These are phyloP conservation scores for Selene dorsalis DNA, from an alignment of 2,797 vertebrate genomes.

Conservation along the genomic window DNA sequence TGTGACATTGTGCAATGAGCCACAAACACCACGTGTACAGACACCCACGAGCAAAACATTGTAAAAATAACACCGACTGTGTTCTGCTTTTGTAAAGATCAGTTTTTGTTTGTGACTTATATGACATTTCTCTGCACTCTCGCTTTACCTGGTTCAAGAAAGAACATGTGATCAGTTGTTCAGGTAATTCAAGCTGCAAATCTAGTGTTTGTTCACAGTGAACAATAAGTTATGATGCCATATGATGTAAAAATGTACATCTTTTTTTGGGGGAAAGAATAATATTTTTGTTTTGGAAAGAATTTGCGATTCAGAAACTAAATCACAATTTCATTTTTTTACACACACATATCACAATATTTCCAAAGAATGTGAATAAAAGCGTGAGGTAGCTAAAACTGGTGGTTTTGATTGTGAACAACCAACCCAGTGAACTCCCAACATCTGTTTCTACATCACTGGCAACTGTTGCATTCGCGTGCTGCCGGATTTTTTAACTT, in stretches of 20 bases:
- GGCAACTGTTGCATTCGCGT: conserved; percentile 14
- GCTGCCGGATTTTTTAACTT: not conserved
- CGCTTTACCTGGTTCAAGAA: not conserved
- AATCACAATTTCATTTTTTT: not conserved
- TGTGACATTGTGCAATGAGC: conserved; percentile 16
- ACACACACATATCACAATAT: not conserved
- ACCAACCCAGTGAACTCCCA: not conserved
- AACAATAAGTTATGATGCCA: too few species aligned
- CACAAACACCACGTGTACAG: not conserved
- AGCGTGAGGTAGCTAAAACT: not conserved
- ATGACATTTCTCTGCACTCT: not conserved
- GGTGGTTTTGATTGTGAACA: not conserved
- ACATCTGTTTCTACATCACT: not conserved
- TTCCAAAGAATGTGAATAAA: not conserved
- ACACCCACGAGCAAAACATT: not conserved
- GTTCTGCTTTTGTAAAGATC: not conserved
- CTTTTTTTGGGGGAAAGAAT: not conserved
- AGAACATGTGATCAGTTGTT: not conserved
- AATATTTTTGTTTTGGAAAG: not conserved
- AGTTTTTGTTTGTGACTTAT: not conserved
- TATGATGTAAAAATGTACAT: not conserved
- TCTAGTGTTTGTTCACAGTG: not conserved
- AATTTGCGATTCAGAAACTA: too few species aligned
- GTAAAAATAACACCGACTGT: not conserved
- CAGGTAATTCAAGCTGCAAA: not conserved